Conservation (phyloP, 2,113 vertebrate genomes). For the Cyprinus carpio region DNA sequence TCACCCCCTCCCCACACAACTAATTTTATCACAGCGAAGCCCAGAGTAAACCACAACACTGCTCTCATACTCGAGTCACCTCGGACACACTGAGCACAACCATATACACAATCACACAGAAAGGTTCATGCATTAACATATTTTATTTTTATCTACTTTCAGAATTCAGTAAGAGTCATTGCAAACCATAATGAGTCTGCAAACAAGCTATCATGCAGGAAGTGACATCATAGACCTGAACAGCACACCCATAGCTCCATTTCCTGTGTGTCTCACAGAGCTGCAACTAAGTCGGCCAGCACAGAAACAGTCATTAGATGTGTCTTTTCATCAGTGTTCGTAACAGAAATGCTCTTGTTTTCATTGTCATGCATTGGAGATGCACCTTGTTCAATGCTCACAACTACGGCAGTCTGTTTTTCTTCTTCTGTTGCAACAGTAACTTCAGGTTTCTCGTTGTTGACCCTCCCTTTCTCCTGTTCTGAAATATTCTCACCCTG, state of each 20-base stretch:
- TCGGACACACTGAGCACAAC: not conserved
- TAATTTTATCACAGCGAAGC: not conserved
- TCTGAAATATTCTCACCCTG: not conserved
- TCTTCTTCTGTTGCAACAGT: not conserved
- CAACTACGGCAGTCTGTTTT: not conserved
- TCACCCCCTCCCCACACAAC: not conserved
- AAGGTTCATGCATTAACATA: not conserved
- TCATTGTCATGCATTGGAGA: not conserved
- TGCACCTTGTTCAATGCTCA: not conserved
- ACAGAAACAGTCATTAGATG: not conserved
- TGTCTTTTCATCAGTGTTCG: not conserved
- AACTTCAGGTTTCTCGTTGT: not conserved
- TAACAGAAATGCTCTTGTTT: not conserved
- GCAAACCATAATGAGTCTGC: not conserved
- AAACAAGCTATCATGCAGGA: constrained; percentile 11
- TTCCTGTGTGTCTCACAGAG: not conserved
- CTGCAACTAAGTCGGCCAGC: not conserved
- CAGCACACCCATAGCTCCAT: not conserved
- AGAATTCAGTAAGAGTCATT: not conserved
- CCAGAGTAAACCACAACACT: not conserved
- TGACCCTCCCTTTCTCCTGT: not conserved
- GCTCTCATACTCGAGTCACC: not conserved
- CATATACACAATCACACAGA: not conserved
- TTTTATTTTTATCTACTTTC: not conserved
- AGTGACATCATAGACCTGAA: not conserved